phyloP scores from a whole-genome alignment of 2,113 vertebrate genomes.

The Calidris pygmaea region DNA sequence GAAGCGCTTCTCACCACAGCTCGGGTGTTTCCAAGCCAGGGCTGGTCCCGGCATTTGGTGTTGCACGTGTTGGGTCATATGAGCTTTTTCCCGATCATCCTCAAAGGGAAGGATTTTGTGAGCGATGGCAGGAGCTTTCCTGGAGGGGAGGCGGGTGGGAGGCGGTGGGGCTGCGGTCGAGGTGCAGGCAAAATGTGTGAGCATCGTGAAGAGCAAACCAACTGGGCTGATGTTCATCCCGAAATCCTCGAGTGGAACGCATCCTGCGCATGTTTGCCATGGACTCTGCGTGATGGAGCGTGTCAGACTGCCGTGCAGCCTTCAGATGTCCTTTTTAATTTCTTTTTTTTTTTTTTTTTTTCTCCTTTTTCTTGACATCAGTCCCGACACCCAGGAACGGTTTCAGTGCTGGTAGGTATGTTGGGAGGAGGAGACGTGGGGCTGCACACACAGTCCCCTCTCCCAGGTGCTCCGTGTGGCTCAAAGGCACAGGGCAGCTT shows the following conservation, averaged over 20 bases:
- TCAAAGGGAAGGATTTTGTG: neutral
- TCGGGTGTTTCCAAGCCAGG: neutral
- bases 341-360: too few species aligned
- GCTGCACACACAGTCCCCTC: neutral
- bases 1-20: neutral
- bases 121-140: neutral
- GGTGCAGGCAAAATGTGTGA: neutral
- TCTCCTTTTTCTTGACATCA: neutral
- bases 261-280: neutral
- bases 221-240: neutral
- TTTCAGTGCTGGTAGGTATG: neutral
- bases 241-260: neutral
- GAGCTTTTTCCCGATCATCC: neutral
- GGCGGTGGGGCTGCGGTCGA: accelerated
- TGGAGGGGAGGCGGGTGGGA: neutral
- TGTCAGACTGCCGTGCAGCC: neutral
- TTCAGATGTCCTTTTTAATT: neutral
- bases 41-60: neutral
- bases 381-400: neutral
- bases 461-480: accelerated
- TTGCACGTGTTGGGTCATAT: accelerated
- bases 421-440: neutral
- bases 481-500: neutral
- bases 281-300: neutral
- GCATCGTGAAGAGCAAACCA: neutral